Base-by-base conservation (phyloP, 1,140 invertebrate genomes). In the Drosophila kepulauana region DNA sequence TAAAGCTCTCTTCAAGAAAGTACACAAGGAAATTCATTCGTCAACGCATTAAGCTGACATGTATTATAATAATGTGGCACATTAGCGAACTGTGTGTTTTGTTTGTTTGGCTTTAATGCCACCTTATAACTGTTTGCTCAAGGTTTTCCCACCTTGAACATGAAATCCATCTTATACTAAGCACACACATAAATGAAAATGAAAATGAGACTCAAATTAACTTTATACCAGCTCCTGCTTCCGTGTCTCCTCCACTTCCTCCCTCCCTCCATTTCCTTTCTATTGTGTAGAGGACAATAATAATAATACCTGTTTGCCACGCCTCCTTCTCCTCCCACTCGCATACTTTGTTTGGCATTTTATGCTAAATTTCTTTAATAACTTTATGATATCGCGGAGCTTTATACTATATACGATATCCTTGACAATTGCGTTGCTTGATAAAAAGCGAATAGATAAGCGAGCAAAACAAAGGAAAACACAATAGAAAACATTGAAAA, bases 151-250 rank as follows among this genome's bases (percentile, higher is more conserved):
- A 75, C 35, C 64, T 16, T 41, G 16, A 76, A 76, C 67, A 75
- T 70, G 66, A 54, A 81, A 78, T 82, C 81, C 67, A 82, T 82
- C 76, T 85, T 76, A 63, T 46, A 58, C 57, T 68, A 74, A 74
- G 49, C 64, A 74, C 71, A 69, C 71, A 74, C 56, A 68, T 52
- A 30, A 68, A 79, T 68, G 71, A 33, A 28, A 68, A 79, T 58
- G 61, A 67, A 79, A 86, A 87, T 80, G 84, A 63, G 75, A 74
- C 77, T 82, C 69, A 64, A 80, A 87, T 88, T 87, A 84, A 73
- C 64, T 79, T 88, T 68, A 54, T 63, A 64, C 15, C 30, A 20
- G 35, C 33, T 13, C 30, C 13, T 49, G 49, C 11, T 20, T 15
- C 15, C n/a, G 13, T 13, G 20, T 20, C 20, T 20, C 20, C 20